These are phyloP conservation scores for Emydocephalus ijimae DNA, from an alignment of 2,113 vertebrate genomes.

Conservation along the genomic window DNA sequence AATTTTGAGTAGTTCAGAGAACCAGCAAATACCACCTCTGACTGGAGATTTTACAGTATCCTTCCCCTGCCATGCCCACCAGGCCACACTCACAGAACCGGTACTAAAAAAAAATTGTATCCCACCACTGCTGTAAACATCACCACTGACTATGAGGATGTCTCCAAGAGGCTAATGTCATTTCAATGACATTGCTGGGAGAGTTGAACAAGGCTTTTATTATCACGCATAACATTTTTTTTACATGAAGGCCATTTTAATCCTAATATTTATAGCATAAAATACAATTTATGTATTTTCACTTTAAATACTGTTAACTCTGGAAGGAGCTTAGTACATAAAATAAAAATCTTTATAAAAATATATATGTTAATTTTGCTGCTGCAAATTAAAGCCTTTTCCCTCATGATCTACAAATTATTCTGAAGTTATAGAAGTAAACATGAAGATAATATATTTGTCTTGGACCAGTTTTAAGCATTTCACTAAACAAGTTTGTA, in stretches of 20 bases:
- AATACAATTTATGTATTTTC: not conserved
- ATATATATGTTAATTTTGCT: not conserved
- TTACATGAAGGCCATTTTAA: not conserved
- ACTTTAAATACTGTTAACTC: not conserved
- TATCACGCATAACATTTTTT: not conserved
- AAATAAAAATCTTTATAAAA: not conserved
- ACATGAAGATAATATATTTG: constrained; percentile 9
- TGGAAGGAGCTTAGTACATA: not conserved
- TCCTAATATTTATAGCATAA: not conserved
- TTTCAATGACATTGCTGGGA: not conserved
- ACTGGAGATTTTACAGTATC: too few species aligned
- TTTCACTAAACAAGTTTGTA: constrained; percentile 47
- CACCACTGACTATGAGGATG: not conserved
- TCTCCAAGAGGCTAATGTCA: not conserved
- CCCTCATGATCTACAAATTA: not conserved
- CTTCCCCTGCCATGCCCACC: too few species aligned
- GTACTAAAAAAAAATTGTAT: too few species aligned
- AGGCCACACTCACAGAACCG: too few species aligned
- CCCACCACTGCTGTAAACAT: not conserved
- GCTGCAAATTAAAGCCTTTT: not conserved
- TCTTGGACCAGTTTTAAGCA: constrained; percentile 46
- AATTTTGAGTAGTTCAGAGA: too few species aligned
- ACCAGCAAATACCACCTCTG: too few species aligned
- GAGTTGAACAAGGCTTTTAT: not conserved
- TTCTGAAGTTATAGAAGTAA: not conserved